phyloP scores from a whole-genome alignment of 2,113 vertebrate species.

The Sceloporus undulatus region DNA sequence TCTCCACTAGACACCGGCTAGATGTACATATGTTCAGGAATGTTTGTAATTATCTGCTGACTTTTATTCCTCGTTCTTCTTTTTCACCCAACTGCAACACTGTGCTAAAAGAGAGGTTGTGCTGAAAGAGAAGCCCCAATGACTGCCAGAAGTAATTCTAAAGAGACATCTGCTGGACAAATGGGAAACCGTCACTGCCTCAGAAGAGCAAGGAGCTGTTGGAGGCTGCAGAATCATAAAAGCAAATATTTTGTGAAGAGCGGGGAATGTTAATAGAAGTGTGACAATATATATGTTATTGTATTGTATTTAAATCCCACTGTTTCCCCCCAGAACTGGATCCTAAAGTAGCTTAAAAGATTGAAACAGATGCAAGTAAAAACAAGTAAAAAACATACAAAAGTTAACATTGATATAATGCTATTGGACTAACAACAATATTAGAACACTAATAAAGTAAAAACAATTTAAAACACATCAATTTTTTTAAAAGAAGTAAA shows the following conservation, averaged over 20 bases:
- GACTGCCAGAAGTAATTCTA: not conserved
- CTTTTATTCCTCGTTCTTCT: not conserved
- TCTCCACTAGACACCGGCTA: no score
- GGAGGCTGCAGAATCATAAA: not conserved
- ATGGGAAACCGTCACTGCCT: conserved; percentile 36
- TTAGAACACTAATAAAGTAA: no score
- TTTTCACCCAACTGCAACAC: not conserved
- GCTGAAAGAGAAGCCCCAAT: no score
- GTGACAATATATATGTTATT: not conserved
- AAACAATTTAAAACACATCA: no score
- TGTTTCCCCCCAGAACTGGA: no score
- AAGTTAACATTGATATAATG: no score
- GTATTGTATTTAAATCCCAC: not conserved
- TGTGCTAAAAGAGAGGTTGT: not conserved
- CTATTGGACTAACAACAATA: no score
- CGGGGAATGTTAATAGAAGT: not conserved
- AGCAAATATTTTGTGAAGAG: not conserved
- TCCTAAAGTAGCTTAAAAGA: not conserved
- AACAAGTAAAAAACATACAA: no score
- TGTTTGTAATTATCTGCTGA: not conserved
- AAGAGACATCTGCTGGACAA: conserved; percentile 28
- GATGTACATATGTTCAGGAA: not conserved
- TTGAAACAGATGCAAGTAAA: no score
- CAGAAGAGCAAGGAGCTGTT: conserved; percentile 15
- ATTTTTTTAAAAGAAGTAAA: no score